Conservation (phyloP, 2,888 invertebrate species). For the Diadromus collaris region DNA sequence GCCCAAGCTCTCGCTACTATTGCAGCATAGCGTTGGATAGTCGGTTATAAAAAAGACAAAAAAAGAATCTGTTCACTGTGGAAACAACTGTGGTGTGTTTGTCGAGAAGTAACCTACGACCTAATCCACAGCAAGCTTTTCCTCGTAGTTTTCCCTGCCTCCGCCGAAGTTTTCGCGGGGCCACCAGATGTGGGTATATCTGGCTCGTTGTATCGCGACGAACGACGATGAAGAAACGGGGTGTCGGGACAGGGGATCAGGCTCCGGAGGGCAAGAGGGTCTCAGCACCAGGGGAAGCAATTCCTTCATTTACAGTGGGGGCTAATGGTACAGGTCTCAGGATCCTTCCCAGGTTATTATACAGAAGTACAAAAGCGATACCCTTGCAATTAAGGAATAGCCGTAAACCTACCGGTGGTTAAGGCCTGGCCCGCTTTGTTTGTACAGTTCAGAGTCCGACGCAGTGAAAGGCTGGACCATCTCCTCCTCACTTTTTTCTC, state of each 20-base stretch:
- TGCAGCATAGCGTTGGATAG: conserved; percentile 25
- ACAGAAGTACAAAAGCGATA: conserved; percentile 77
- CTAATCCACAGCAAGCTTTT: conserved; percentile 50
- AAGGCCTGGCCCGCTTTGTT: conserved; percentile 52
- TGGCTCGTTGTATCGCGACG: conserved; percentile 28
- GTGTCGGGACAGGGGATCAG: conserved; percentile 35
- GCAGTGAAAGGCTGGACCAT: conserved; percentile 55
- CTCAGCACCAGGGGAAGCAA: conserved; percentile 40
- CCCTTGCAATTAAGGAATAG: conserved; percentile 77
- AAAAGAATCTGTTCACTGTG: conserved; percentile 44
- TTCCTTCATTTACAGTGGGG: conserved; percentile 56
- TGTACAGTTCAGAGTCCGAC: conserved; percentile 49
- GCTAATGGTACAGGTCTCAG: conserved; percentile 60
- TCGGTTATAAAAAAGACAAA: conserved; percentile 48
- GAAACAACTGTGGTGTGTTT: conserved; percentile 62
- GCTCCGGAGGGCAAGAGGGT: conserved; percentile 56
- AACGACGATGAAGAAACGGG: conserved; percentile 38
- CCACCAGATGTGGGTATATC: conserved; percentile 38
- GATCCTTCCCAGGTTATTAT: conserved; percentile 77
- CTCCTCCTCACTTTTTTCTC: conserved; percentile 32
- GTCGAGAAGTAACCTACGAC: conserved; percentile 57
- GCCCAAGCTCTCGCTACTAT: conserved; percentile 32
- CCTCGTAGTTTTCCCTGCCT: conserved; percentile 14
- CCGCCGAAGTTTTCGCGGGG: conserved; percentile 33
- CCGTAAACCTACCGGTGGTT: conserved; percentile 67